Evolutionary conservation across 2,113 vertebrate genomes (phyloP), one percentile per base, ranked within the genome.

Genomic region (Pampusana beccarii): DNA sequence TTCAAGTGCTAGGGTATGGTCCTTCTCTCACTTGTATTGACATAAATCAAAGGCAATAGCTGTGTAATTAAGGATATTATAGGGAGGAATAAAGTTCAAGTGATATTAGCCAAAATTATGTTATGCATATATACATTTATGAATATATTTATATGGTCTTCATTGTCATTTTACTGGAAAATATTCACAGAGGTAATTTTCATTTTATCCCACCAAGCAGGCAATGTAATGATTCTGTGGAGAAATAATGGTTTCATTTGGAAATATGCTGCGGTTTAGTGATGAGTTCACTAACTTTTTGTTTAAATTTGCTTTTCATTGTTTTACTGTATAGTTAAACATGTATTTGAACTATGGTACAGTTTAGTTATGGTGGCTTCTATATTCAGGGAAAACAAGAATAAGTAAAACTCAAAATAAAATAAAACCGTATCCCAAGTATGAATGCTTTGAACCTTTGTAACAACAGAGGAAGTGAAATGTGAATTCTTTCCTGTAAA

Each of bases 381-480:
- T 46, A 91, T 72, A 85, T 48, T 83, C 65, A 86, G 53, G 50
- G 56, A 95, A 90, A 92, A 94, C 50, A 91, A 87, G 57, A n/a
- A 72, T 51, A 92, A 92, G 87, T 46, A 90, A 93, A 88, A 77
- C 60, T 56, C 82, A 86, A 82, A 81, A 75, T 24, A 92, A 96
- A 97, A 86, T 73, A 88, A 94, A 96, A 70, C 86, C 89, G 91
- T 90, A 86, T 90, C 93, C 51, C 82, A 88, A 80, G 28, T 20
- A 90, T 28, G 50, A 92, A 70, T 36, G 57, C 88, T 95, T 86
- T 82, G 89, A 97, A 92, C 34, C 31, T 79, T 93, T 91, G 61
- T 40, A 94, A 80, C 50, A 93, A 58, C 53, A 95, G 56, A 85
- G 80, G 88, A 97, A 92, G 88, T 26, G 13, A 91, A 95, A 96